phyloP scores from a whole-genome alignment of 1,140 invertebrate species.

The Ostrea denselamellosa region DNA sequence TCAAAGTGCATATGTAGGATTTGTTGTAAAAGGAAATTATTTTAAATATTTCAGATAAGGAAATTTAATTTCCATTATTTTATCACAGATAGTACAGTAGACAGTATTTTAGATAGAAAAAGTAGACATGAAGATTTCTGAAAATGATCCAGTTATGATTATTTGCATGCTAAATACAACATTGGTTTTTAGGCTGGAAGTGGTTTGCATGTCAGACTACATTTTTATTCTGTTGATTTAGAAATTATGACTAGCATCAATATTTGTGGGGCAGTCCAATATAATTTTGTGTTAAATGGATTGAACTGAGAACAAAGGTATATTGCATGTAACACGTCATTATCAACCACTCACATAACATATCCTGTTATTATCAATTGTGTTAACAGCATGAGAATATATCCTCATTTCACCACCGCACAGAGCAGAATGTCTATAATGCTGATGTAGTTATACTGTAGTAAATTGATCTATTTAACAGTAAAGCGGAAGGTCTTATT shows the following conservation, averaged over 20 bases:
- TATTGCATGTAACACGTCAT: neutral
- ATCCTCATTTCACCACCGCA: neutral
- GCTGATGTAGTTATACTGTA: neutral
- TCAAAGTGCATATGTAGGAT: neutral
- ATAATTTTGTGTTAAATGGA: neutral
- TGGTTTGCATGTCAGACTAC: neutral
- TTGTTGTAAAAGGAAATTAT: neutral
- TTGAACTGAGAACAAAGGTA: neutral
- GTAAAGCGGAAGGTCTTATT: neutral
- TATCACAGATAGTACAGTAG: neutral
- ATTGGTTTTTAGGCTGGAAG: neutral
- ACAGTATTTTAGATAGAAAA: neutral
- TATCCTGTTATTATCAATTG: neutral
- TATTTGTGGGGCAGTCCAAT: neutral
- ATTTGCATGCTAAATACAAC: constrained; percentile 10
- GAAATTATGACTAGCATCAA: neutral
- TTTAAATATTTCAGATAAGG: neutral
- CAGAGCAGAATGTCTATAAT: constrained; percentile 23
- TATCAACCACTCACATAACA: constrained; percentile 9
- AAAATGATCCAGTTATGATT: neutral
- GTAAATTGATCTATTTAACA: neutral
- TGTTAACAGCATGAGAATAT: constrained; percentile 10
- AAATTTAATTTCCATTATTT: neutral
- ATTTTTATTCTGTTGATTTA: neutral
- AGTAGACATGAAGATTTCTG: no score